Conservation (phyloP, 2,888 invertebrate species). For the Lithodes maja region DNA sequence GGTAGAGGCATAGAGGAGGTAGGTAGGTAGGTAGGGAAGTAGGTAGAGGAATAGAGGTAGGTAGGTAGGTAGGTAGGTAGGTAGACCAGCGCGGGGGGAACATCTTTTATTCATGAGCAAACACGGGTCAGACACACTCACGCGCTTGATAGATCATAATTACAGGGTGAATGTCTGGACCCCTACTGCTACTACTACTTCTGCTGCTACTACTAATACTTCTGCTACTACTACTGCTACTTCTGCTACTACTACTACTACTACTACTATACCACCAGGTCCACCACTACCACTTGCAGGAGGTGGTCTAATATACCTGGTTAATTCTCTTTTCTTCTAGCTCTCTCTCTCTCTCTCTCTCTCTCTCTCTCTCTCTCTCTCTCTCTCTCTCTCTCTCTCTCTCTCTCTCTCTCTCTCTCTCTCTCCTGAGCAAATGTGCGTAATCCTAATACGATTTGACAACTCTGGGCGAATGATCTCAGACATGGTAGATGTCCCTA, state of each 20-base stretch:
- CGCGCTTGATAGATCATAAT: constrained; percentile 50
- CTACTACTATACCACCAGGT: too few relatives aligned
- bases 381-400: constrained; percentile 8
- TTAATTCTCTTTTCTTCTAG: too few relatives aligned
- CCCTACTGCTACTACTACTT: not conserved
- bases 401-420: not conserved
- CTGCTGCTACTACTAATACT: not conserved
- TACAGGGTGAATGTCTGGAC: constrained; percentile 32
- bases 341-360: constrained; percentile 18
- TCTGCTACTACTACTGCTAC: not conserved
- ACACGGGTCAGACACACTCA: constrained; percentile 49
- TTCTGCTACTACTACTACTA: too few relatives aligned
- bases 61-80: not conserved
- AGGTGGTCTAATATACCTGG: too few relatives aligned
- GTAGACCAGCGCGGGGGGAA: constrained; percentile 1
- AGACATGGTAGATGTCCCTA: too few relatives aligned
- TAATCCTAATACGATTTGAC: too few relatives aligned
- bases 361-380: not conserved
- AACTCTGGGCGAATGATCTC: too few relatives aligned
- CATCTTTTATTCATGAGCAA: constrained; percentile 55
- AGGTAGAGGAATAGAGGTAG: not conserved
- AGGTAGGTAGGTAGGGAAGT: not conserved
- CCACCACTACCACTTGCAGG: too few relatives aligned
- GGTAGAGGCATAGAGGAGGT: not conserved
- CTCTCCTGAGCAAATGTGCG: not conserved